These are phyloP conservation scores for Lasius fuliginosus DNA, from an alignment of 2,888 invertebrate species.

Conservation along the genomic window DNA sequence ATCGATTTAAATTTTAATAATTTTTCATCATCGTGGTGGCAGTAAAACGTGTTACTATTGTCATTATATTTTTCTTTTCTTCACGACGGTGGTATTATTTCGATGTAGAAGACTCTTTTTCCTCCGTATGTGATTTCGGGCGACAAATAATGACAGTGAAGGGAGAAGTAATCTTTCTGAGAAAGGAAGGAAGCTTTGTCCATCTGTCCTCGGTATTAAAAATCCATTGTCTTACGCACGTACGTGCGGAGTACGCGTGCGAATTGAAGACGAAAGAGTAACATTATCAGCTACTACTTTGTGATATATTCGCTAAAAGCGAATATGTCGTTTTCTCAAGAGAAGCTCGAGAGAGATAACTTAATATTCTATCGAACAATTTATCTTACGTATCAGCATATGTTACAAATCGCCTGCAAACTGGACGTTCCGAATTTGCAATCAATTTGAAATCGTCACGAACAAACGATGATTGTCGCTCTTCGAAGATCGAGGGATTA, in stretches of 20 bases:
- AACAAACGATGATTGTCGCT: constrained; percentile 33
- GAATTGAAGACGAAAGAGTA: constrained; percentile 46
- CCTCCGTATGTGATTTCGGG: constrained; percentile 41
- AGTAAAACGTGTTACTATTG: constrained; percentile 34
- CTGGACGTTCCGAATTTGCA: constrained; percentile 33
- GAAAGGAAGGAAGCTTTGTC: constrained; percentile 15
- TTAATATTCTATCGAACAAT: constrained; percentile 62
- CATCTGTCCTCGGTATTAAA: constrained; percentile 43
- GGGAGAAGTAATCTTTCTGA: constrained; percentile 28
- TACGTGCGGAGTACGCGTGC: constrained; percentile 35
- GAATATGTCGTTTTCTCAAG: constrained; percentile 61
- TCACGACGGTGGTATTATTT: background rate
- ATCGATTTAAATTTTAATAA: constrained; percentile 20
- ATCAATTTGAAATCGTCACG: constrained; percentile 37
- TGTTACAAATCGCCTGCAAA: constrained; percentile 37
- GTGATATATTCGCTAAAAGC: constrained; percentile 61
- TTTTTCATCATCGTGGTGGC: background rate
- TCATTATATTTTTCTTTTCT: constrained; percentile 4
- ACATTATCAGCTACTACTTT: constrained; percentile 55
- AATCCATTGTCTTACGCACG: constrained; percentile 36
- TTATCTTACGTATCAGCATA: constrained; percentile 72
- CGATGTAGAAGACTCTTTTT: background rate
- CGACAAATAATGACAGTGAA: constrained; percentile 31
- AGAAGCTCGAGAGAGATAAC: constrained; percentile 58
- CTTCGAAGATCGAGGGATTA: constrained; percentile 38